Conservation (phyloP, 2,888 invertebrate species). For the Tricholauxania praeusta region DNA sequence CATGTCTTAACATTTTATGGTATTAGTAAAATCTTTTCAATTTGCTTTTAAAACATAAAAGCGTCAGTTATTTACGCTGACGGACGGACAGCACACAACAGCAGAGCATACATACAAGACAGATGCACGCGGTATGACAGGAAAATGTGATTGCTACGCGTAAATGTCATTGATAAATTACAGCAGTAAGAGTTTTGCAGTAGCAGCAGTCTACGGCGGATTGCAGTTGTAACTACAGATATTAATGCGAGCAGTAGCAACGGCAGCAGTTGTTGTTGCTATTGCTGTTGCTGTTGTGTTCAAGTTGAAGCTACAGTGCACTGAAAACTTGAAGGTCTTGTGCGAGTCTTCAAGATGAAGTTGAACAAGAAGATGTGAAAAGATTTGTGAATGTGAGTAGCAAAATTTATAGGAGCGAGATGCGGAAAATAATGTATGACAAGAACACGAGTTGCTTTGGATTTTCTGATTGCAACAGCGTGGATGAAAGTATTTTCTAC, state of each 20-base stretch:
- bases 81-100: no score
- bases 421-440: constrained; percentile 38
- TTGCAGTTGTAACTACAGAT: constrained; percentile 1
- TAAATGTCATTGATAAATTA: constrained; percentile 36
- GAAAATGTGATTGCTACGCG: neutral
- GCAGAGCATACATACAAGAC: no score
- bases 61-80: no score
- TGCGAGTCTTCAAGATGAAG: constrained; percentile 5
- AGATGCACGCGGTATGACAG: no score
- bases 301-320: neutral
- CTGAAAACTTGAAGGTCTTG: neutral
- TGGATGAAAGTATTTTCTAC: neutral
- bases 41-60: no score
- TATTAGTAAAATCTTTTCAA: no score
- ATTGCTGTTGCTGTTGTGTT: constrained; percentile 12
- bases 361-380: constrained; percentile 20
- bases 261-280: neutral
- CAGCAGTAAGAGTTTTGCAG: constrained; percentile 10
- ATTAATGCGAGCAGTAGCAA: constrained; percentile 15
- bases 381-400: constrained; percentile 36
- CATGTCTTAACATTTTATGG: no score
- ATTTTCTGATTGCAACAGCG: neutral
- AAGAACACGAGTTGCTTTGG: constrained; percentile 11
- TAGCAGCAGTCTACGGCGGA: neutral
- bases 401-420: constrained; percentile 37